Conservation (phyloP, 2,113 vertebrate species). For the Gallinago undulata region DNA sequence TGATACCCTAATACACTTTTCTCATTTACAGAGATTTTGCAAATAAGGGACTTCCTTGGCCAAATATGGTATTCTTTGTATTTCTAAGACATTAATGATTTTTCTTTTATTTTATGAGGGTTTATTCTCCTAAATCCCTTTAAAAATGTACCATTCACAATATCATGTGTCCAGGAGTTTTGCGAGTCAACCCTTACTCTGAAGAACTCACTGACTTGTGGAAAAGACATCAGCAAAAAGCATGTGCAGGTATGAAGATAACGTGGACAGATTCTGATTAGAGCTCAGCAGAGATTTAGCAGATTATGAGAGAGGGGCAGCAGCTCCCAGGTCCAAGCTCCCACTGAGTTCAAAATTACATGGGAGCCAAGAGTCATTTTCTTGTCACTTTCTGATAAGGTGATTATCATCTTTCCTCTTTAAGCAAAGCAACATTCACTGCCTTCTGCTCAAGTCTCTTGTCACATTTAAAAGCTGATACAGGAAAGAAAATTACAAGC, state of each 20-base stretch:
- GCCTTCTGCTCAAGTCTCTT: background rate
- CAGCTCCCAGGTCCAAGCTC: background rate
- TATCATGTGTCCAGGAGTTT: background rate
- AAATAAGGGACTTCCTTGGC: background rate
- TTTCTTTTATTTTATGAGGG: background rate
- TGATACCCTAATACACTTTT: background rate
- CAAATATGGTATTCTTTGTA: background rate
- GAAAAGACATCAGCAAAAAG: background rate
- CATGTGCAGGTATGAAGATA: background rate
- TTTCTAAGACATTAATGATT: background rate
- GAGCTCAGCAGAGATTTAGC: background rate
- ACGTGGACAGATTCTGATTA: background rate
- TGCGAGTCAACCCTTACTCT: background rate
- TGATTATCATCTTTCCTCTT: conserved; percentile 22
- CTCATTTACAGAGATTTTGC: background rate
- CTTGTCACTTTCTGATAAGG: conserved; percentile 15
- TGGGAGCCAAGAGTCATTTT: background rate
- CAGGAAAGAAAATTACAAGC: background rate
- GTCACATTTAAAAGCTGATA: background rate
- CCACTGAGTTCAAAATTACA: background rate
- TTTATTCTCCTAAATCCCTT: background rate
- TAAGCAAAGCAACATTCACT: background rate
- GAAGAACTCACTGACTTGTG: background rate
- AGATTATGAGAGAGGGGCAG: background rate
- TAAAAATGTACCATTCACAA: background rate